These are phyloP conservation scores for Aphelinus certus DNA, from an alignment of 1,140 invertebrate genomes.

Conservation along the genomic window DNA sequence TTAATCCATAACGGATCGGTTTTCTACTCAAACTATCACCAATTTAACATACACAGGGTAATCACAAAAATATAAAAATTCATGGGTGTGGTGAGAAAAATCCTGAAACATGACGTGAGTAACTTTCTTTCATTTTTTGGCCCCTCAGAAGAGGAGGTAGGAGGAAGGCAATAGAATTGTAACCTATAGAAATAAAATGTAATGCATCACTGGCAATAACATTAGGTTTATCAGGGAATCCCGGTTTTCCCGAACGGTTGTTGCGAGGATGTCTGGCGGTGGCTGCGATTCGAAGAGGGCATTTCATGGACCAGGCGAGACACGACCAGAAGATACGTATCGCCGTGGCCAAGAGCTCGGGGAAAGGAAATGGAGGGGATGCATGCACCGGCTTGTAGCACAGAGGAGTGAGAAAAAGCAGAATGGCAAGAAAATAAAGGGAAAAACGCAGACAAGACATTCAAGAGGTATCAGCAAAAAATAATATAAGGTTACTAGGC, in stretches of 20 bases:
- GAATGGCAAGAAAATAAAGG: constrained; percentile 24
- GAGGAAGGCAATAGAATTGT: constrained; percentile 2
- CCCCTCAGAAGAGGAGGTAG: too few species aligned
- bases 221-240: constrained; percentile 48
- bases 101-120: too few species aligned
- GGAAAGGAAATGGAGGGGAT: not conserved
- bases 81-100: too few species aligned
- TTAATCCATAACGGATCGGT: too few species aligned
- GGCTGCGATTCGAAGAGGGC: too few species aligned
- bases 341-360: not conserved
- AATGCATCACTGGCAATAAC: constrained; percentile 45
- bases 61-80: too few species aligned
- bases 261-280: too few species aligned
- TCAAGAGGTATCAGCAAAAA: constrained; percentile 7
- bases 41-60: too few species aligned
- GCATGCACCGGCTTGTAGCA: not conserved
- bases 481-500: constrained; percentile 45
- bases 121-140: too few species aligned
- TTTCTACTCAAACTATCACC: too few species aligned
- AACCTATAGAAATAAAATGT: constrained; percentile 31
- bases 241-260: too few species aligned
- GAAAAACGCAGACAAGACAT: not conserved
- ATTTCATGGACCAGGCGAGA: not conserved
- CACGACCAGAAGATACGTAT: constrained; percentile 29
- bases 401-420: constrained; percentile 30